Evolutionary conservation across 2,888 invertebrate genomes (phyloP).

Genomic region (Eulithis prunata): DNA sequence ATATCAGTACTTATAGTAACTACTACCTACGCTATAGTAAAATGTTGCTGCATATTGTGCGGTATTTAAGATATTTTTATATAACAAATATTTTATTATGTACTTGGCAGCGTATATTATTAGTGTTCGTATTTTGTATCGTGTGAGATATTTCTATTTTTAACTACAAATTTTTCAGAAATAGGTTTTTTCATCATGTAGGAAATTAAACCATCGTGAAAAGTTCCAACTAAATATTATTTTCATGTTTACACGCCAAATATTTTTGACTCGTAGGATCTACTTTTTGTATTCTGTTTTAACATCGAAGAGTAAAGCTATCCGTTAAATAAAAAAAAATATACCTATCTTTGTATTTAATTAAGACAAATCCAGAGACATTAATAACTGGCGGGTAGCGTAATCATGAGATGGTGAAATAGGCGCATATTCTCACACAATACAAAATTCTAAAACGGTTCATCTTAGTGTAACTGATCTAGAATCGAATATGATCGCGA

Average conservation of each 20-base stretch:
- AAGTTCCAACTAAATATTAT: no score
- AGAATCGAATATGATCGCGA: constrained; percentile 38
- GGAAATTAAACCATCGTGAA: not conserved
- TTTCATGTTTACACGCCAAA: no score
- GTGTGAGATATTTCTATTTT: constrained; percentile 17
- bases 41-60: constrained; percentile 33
- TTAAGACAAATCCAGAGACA: no score
- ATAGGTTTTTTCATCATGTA: not conserved
- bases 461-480: constrained; percentile 32
- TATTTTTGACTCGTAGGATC: no score
- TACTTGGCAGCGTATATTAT: constrained; percentile 38
- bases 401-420: not conserved
- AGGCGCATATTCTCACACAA: constrained; percentile 24
- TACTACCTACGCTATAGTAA: constrained; percentile 19
- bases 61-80: constrained; percentile 40
- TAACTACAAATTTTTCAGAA: not conserved
- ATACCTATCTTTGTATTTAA: no score
- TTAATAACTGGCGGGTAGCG: no score
- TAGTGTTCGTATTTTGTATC: constrained; percentile 32
- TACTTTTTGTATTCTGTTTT: not conserved
- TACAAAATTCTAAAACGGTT: constrained; percentile 32
- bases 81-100: constrained; percentile 32
- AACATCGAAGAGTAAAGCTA: not conserved
- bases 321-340: no score
- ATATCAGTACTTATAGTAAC: constrained; percentile 28